Conservation (phyloP, 1,140 invertebrate species). For the Drosophila pseudoobscura region DNA sequence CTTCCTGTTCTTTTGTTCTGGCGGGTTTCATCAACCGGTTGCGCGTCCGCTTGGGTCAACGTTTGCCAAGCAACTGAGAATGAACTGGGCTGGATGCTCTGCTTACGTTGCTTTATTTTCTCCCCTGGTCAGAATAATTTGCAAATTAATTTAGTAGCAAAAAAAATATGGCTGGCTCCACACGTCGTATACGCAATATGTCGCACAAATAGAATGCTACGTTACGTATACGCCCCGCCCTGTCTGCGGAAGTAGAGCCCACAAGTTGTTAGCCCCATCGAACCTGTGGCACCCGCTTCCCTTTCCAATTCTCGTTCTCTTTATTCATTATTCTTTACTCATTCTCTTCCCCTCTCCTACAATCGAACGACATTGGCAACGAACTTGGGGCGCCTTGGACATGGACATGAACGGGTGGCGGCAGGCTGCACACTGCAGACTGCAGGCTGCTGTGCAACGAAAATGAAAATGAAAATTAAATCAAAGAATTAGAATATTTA, state of each 20-base stretch:
- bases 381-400: conserved; percentile 48
- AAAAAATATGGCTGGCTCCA: neutral
- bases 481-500: neutral
- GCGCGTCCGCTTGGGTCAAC: conserved; percentile 59
- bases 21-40: conserved; percentile 4
- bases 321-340: too few species aligned
- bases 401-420: conserved; percentile 21
- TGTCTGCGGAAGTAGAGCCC: too few species aligned
- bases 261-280: conserved; percentile 1
- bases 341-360: neutral
- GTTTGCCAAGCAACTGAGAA: conserved; percentile 58
- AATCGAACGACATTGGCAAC: conserved; percentile 75
- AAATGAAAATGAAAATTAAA: conserved; percentile 6
- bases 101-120: conserved; percentile 23
- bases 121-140: conserved; percentile 16
- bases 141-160: conserved; percentile 4
- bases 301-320: neutral
- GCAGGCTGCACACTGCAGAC: neutral
- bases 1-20: conserved; percentile 1
- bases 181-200: neutral
- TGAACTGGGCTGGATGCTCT: conserved; percentile 10
- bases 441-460: neutral
- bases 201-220: too few species aligned
- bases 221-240: conserved; percentile 1
- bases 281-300: neutral